phyloP scores from a whole-genome alignment of 1,140 invertebrate genomes.

The Maconellicoccus hirsutus region DNA sequence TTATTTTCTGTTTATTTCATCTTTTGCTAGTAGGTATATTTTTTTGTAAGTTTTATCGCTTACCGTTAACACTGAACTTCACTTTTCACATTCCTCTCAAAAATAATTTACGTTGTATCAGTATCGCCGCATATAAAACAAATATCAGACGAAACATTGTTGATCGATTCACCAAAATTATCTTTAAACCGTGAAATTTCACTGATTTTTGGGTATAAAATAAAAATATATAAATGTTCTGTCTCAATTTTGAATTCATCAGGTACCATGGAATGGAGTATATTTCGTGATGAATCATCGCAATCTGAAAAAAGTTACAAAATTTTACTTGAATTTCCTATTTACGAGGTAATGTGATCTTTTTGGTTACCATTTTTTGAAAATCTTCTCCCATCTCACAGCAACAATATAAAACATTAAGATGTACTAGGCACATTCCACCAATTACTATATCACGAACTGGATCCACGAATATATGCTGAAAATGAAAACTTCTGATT shows the following conservation, averaged over 20 bases:
- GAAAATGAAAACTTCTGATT: too few relatives aligned
- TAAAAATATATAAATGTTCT: not conserved
- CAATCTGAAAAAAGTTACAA: not conserved
- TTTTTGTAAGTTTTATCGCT: too few relatives aligned
- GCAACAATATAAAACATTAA: not conserved
- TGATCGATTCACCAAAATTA: not conserved
- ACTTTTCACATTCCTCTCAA: too few relatives aligned
- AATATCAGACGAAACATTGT: not conserved
- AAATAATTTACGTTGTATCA: not conserved
- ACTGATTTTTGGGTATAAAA: not conserved
- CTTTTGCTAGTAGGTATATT: too few relatives aligned
- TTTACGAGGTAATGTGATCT: not conserved
- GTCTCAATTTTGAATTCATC: not conserved
- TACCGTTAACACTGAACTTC: too few relatives aligned
- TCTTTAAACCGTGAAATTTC: not conserved
- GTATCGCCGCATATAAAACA: not conserved
- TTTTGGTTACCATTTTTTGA: not conserved
- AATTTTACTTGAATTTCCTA: too few relatives aligned
- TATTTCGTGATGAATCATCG: not conserved
- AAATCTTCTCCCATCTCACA: not conserved
- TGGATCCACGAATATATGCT: too few relatives aligned
- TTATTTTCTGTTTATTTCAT: too few relatives aligned
- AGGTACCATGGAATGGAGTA: not conserved
- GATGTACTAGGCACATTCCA: too few relatives aligned
- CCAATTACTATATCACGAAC: too few relatives aligned